Evolutionary conservation across 2,113 vertebrate genomes (phyloP).

Genomic region (Sylvilagus bachmani): DNA sequence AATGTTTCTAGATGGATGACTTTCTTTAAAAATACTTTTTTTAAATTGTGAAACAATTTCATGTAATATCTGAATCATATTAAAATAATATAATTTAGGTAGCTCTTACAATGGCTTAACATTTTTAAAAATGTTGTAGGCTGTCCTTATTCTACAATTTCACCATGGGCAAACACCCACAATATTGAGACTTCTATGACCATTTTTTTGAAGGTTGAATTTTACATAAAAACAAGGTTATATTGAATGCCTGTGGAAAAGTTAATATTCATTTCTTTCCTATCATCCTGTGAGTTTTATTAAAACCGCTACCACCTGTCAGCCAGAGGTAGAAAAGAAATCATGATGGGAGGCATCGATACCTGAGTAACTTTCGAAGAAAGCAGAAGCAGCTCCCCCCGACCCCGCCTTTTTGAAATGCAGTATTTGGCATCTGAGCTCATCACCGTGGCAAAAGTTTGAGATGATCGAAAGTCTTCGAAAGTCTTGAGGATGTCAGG

Average conservation of each 20-base stretch:
- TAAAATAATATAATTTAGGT: slow-evolving; percentile 31
- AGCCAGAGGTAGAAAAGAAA: slow-evolving; percentile 35
- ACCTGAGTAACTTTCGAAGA: slow-evolving; percentile 13
- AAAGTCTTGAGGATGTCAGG: background rate
- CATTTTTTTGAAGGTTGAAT: slow-evolving; percentile 74
- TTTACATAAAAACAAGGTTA: slow-evolving; percentile 79
- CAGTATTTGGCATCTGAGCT: background rate
- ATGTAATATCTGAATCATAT: background rate
- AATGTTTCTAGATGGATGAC: background rate
- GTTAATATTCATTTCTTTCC: slow-evolving; percentile 73
- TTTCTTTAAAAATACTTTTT: slow-evolving; percentile 56
- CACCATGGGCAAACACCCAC: slow-evolving; percentile 17
- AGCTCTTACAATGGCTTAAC: slow-evolving; percentile 31
- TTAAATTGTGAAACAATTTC: slow-evolving; percentile 35
- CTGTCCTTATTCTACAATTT: slow-evolving; percentile 6
- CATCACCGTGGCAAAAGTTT: background rate
- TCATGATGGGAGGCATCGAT: slow-evolving; percentile 38
- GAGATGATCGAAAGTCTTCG: background rate
- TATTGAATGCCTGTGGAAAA: slow-evolving; percentile 69
- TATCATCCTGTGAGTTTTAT: slow-evolving; percentile 75
- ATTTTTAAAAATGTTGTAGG: slow-evolving; percentile 14
- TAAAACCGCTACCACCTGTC: slow-evolving; percentile 70
- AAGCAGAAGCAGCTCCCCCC: background rate
- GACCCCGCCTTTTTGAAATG: background rate
- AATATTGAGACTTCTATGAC: slow-evolving; percentile 60